phyloP scores from a whole-genome alignment of 2,113 vertebrate species.

The Erythrolamprus reginae region DNA sequence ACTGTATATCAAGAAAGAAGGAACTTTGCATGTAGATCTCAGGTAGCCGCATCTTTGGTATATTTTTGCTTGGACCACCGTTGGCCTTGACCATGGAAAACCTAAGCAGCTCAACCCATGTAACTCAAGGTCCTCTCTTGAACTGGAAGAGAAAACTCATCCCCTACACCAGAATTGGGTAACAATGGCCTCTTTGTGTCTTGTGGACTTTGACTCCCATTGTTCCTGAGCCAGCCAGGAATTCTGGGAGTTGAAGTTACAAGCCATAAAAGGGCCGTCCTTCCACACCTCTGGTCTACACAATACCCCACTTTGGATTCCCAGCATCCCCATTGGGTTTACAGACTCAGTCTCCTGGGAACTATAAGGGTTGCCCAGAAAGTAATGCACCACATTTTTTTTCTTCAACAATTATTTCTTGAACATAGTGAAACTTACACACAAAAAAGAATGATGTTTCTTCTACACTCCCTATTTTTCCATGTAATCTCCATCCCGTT shows the following conservation, averaged over 20 bases:
- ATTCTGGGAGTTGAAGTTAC: too few relatives aligned
- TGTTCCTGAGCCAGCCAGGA: too few relatives aligned
- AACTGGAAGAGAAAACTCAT: not conserved
- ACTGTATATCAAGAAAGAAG: not conserved
- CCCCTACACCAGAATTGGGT: not conserved
- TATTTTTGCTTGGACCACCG: not conserved
- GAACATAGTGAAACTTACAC: too few relatives aligned
- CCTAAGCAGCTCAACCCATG: not conserved
- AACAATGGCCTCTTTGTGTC: too few relatives aligned
- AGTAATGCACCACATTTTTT: too few relatives aligned
- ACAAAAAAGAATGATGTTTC: too few relatives aligned
- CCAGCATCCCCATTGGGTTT: not conserved
- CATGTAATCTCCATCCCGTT: too few relatives aligned
- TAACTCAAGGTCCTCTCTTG: not conserved
- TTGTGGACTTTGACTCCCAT: too few relatives aligned
- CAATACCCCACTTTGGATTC: not conserved
- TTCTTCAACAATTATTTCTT: too few relatives aligned
- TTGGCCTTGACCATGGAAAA: not conserved
- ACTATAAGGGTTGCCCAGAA: too few relatives aligned
- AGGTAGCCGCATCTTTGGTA: not conserved
- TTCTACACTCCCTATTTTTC: too few relatives aligned
- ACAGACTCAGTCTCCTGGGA: not conserved
- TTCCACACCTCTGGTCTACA: not conserved
- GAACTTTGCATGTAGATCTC: not conserved
- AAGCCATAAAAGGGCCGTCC: too few relatives aligned